These are phyloP conservation scores for Sitta carolinensis DNA, from an alignment of 2,797 vertebrate genomes.

Conservation along the genomic window DNA sequence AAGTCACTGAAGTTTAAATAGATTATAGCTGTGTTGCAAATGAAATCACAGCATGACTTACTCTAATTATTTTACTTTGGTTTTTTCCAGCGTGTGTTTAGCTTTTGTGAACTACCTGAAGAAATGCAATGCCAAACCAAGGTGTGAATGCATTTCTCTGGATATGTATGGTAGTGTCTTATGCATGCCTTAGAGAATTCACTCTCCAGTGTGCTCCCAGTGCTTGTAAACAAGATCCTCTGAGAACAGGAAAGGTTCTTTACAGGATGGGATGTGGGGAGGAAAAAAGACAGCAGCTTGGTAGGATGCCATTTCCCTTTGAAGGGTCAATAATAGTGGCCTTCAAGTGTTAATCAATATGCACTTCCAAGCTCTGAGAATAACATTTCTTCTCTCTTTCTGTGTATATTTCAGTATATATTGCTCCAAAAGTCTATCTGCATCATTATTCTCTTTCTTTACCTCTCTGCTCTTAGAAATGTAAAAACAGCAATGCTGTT, in stretches of 20 bases:
- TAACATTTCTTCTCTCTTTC: background rate
- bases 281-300: background rate
- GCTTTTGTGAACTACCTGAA: background rate
- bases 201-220: background rate
- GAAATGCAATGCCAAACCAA: background rate
- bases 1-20: background rate
- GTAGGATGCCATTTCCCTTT: background rate
- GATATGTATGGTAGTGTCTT: background rate
- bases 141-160: background rate
- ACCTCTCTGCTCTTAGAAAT: background rate
- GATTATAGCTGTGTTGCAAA: background rate
- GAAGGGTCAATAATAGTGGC: background rate
- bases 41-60: background rate
- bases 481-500: background rate
- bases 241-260: background rate
- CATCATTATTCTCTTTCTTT: background rate
- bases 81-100: background rate
- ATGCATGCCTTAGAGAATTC: background rate
- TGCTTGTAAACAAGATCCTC: background rate
- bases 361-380: background rate
- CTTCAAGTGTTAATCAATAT: background rate
- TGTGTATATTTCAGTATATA: background rate
- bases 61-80: background rate
- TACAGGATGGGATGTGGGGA: fast-evolving
- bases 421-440: background rate